Conservation (phyloP, 2,113 vertebrate species). For the Tyto alba region DNA sequence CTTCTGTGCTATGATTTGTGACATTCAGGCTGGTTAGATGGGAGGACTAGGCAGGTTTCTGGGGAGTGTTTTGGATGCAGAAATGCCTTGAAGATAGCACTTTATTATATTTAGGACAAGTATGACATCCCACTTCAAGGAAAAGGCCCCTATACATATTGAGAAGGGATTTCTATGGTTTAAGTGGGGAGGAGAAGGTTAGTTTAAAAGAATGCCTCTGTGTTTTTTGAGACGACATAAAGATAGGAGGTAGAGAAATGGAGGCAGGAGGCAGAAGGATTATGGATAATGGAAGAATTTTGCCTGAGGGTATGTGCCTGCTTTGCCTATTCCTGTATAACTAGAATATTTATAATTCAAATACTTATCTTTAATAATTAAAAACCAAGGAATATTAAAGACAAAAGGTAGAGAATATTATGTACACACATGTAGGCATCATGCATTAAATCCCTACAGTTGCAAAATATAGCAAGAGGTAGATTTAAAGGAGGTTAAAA, state of each 20-base stretch:
- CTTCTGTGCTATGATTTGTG: conserved; percentile 93
- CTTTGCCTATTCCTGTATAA: conserved; percentile 99
- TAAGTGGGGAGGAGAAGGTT: conserved; percentile 87
- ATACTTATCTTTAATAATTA: conserved; percentile 99
- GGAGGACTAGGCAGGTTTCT: conserved; percentile 92
- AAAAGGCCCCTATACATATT: conserved; percentile 90
- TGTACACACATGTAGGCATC: conserved; percentile 83
- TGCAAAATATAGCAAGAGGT: conserved; percentile 80
- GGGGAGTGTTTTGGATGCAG: conserved; percentile 94
- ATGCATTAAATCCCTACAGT: conserved; percentile 83
- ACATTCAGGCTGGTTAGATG: conserved; percentile 89
- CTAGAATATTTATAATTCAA: conserved; percentile 99
- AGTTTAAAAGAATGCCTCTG: conserved; percentile 95
- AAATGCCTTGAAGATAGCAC: conserved; percentile 97
- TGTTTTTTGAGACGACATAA: conserved; percentile 93
- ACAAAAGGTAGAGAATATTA: conserved; percentile 91
- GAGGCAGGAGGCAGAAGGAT: conserved; percentile 97
- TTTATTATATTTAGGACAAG: conserved; percentile 99
- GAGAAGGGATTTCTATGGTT: conserved; percentile 89
- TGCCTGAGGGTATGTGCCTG: conserved; percentile 97
- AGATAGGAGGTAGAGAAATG: conserved; percentile 93
- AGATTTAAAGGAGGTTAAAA: conserved; percentile 79
- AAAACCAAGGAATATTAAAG: conserved; percentile 98
- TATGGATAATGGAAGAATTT: conserved; percentile 99
- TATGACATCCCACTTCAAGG: conserved; percentile 99